Evolutionary conservation across 2,888 invertebrate genomes (phyloP), one percentile per base, ranked within the genome.

Genomic region (Trichogramma evanescens): DNA sequence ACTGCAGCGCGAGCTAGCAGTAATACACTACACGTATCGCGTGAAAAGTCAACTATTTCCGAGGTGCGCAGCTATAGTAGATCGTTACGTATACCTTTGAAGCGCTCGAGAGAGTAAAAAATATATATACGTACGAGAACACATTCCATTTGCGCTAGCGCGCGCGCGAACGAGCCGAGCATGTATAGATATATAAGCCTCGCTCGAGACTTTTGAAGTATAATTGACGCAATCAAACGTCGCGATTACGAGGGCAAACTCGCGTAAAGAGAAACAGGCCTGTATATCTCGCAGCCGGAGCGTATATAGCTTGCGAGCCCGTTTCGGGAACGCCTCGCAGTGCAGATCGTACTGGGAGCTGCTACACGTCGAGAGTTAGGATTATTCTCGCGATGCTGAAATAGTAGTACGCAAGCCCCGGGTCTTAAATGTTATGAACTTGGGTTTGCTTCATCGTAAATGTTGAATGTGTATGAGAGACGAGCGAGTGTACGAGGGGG

Each of bases 141-240:
- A 26, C 26, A 26, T 26, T 26, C 26, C 26, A 26, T 26, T 26
- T 26, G 26, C 26, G 26, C 26, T 26, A 13, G 13, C 57, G 57
- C 64, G 54, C 54, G 57, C 53, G 58, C 56, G 64, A 58, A 57
- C 67, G 66, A 68, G 66, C 69, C 66, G 67, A 64, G 65, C 67
- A 64, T n/a, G n/a, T 45, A 61, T 49, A 66, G 66, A 66, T 67
- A 66, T 65, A 65, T 68, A 70, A 71, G 68, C 72, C 71, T 71
- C 68, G 68, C 70, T 69, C 68, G 68, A 71, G 71, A 66, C 66
- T 67, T 67, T 71, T 67, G 66, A 63, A 62, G 66, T 65, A 68
- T 70, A 74, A 71, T 71, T 66, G 71, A 65, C 64, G 68, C 69
- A 70, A 74, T 74, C 72, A 72, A 72, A 72, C 66, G 69, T 70